phyloP scores from a whole-genome alignment of 2,113 vertebrate genomes.

The Cinclus cinclus region DNA sequence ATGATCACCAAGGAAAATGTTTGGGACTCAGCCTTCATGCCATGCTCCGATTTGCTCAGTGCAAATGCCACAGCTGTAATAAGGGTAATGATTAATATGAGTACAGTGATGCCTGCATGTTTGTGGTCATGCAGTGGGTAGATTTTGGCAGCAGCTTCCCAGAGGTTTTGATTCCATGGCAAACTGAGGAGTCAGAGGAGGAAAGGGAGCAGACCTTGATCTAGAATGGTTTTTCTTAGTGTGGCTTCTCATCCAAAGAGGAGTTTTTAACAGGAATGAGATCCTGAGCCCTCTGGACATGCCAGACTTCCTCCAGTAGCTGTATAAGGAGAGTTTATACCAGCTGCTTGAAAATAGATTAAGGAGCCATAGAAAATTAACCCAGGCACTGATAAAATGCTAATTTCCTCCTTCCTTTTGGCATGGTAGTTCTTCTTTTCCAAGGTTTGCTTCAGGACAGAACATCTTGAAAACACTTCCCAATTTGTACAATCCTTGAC shows the following conservation, averaged over 20 bases:
- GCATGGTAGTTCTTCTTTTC: background rate
- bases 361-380: background rate
- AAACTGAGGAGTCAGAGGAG: background rate
- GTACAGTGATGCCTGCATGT: background rate
- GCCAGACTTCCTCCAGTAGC: background rate
- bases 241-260: background rate
- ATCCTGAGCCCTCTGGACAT: background rate
- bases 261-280: background rate
- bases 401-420: background rate
- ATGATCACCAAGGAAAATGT: background rate
- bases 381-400: background rate
- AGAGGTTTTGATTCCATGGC: background rate
- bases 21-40: background rate
- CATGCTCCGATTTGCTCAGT: background rate
- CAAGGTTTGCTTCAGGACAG: background rate
- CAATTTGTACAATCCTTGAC: background rate
- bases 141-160: background rate
- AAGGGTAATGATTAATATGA: background rate
- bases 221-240: background rate
- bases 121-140: background rate
- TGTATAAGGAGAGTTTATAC: background rate
- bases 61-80: background rate
- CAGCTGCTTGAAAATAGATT: background rate
- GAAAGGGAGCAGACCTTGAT: background rate
- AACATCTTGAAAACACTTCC: background rate